Evolutionary conservation across 1,140 invertebrate genomes (phyloP), one percentile per base, ranked within the genome.

Genomic region (Trichogramma pretiosum): DNA sequence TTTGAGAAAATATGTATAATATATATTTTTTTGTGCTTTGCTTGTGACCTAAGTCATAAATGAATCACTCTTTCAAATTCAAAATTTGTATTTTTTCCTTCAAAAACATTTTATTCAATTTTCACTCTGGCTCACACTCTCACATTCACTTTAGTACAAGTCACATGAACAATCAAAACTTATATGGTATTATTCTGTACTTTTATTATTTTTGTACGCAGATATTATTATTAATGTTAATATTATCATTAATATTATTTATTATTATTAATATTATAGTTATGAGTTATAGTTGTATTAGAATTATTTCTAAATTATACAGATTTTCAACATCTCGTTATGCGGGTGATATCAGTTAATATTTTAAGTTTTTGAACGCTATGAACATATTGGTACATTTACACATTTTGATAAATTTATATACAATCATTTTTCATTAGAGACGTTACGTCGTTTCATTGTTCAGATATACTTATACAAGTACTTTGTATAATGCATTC

Each of bases 1-100:
- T 17, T 30, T 46, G 34, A 46, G 44, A 46, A 46, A 46, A 46
- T 46, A 46, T 46, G 16, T 46, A 46, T 37, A 38, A 46, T 46
- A 14, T 36, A 30, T 36, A 30, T 18, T 37, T 46, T 23, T 36
- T 46, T 46, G 44, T 38, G 43, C 33, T 23, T 36, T 23, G 14
- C 11, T 44, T 44, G 24, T 45, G 34, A 28, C 14, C 40, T 8
- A 28, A 30, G 16, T 16, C 16, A 46, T 16, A 8, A 37, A 38
- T 38, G 18, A 38, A 38, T 38, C 35, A 38, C 26, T 38, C 26
- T 38, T 14, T 26, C 21, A 37, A 46, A 46, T 9, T 13, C 21
- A 13, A 13, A 38, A 37, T 46, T 46, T 33, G 7, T 43, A 33
- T 43, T 33, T 9, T 18, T 7, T 45, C 17, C 28, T n/a, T 22